Conservation (phyloP, 2,797 vertebrate genomes). For the Manis crassicaudata region DNA sequence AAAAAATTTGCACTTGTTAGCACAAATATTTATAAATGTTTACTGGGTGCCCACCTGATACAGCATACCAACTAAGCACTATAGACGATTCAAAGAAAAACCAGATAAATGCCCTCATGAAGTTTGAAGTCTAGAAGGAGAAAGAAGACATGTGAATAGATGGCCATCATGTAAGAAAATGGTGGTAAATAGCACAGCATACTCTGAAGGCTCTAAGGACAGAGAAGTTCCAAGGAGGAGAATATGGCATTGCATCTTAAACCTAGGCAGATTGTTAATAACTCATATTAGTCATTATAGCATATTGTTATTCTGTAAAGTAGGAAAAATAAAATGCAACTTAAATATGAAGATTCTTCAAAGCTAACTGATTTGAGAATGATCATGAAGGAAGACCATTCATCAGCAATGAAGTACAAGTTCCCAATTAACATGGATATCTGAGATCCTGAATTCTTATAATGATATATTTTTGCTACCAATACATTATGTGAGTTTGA, state of each 20-base stretch:
- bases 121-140: not conserved
- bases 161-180: not conserved
- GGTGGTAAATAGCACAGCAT: not conserved
- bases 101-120: not conserved
- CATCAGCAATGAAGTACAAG: not conserved
- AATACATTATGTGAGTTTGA: not conserved
- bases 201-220: not conserved
- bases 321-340: not conserved
- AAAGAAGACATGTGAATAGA: not conserved
- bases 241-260: not conserved
- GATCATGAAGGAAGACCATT: not conserved
- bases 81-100: not conserved
- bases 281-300: not conserved
- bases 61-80: not conserved
- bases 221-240: not conserved
- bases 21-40: conserved; percentile 25
- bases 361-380: not conserved
- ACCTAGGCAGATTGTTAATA: not conserved
- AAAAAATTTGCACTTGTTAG: not conserved
- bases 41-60: not conserved
- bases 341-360: not conserved
- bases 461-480: not conserved
- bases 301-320: not conserved
- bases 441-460: not conserved
- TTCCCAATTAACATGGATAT: not conserved